Evolutionary conservation across 2,888 invertebrate genomes (phyloP), one percentile per base, ranked within the genome.

Genomic region (Suillia variegata): DNA sequence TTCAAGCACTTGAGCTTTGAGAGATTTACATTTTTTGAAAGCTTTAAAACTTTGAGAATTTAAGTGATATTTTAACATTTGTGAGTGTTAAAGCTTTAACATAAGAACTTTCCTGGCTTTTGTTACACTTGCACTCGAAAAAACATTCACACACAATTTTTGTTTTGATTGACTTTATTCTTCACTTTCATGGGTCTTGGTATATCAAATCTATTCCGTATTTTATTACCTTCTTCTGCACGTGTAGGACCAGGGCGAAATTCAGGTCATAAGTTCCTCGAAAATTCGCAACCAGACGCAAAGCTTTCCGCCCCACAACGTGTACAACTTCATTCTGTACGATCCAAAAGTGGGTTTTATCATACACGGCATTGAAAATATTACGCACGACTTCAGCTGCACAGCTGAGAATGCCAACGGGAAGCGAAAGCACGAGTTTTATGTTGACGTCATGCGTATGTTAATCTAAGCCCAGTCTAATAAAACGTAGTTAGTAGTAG

Each of bases 281-380:
- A 67, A 56, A 58, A 62, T 56, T 34, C 47, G 56, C n/a, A 58
- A 65, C 24, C 71, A 63, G 24, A 48, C 53, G 20, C 47, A 65
- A 59, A 68, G 58, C 34, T 71, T 69, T 63, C 59, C 67, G 50
- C 68, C 65, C 54, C 67, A 61, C 21, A 63, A 63, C 54, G 62
- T 59, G 13, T 75, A 66, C 65, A 66, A 66, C 5, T 55, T 54
- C 24, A 64, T 70, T 24, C 61, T 33, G 18, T 79, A 70, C 59
- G 63, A 73, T 66, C 69, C 75, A 18, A 75, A 68, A 51, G 12
- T 64, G 34, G 79, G 79, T 26, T 79, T 78, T 61, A 57, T 51
- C 13, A 57, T 79, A 34, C 63, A 62, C 52, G 54, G 70, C 57
- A 38, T 67, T 15, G 63, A 66, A 20, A 67, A 63, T 50, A 55